Evolutionary conservation across 1,140 invertebrate genomes (phyloP), one percentile per base, ranked within the genome.

Genomic region (Babylonia areolata): DNA sequence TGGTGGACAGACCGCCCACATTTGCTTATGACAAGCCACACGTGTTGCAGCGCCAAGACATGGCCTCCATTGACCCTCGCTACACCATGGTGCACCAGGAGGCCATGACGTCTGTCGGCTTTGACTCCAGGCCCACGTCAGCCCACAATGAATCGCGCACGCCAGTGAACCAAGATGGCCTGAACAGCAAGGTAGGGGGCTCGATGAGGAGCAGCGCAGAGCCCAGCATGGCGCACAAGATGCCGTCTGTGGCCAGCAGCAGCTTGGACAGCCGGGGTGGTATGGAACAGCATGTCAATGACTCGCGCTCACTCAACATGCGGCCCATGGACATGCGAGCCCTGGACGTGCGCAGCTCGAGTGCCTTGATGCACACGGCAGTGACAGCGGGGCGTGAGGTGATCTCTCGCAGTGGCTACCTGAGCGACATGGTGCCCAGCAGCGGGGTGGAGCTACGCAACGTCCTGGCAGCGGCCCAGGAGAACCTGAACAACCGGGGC

Each of bases 301-400:
- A 84, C 37, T 40, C 64, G 1, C 39, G 82, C 3, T 33, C 82
- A 23, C 35, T 69, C 15, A 82, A 39, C 81, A 84, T 84, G 82
- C 82, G 82, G 6, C 54, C 82, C 3, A 84, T 84, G 82, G 82
- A 84, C 64, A 84, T 84, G 82, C 64, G 82, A 73, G 82, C 82
- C 1, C 37, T 84, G 12, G 82, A 84, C 40, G 82, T 84, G 23
- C 82, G 82, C 69, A 84, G 82, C 40, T 73, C 82, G 5, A 84
- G 82, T 33, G 82, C 82, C 33, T 40, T 84, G 12, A 46, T 84
- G 64, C 82, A 84, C 69, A 84, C 82, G 12, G 82, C 82, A 15
- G 82, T 75, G 23, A 31, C 39, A 12, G 69, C 82, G 15, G 82
- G 82, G 17, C 37, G 82, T 28, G 82, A 84, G 20, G 82, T 84